Conservation (phyloP, 2,113 vertebrate species). For the Oncorhynchus keta region DNA sequence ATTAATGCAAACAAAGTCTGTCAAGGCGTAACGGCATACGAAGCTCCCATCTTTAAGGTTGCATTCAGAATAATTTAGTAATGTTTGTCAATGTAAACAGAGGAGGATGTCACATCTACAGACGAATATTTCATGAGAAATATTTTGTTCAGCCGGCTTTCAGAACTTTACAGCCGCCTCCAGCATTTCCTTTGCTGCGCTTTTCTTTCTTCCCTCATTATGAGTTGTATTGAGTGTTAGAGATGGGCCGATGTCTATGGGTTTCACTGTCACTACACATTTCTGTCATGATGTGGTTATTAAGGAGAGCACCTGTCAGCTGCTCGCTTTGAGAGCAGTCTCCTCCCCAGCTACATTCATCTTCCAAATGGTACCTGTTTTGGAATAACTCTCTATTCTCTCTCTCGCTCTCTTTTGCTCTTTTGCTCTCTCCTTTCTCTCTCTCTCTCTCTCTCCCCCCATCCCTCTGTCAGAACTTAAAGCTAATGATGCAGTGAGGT, state of each 20-base stretch:
- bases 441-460: not conserved
- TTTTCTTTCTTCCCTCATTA: conserved; percentile 14
- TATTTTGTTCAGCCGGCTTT: conserved; percentile 23
- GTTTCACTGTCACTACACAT: conserved; percentile 40
- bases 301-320: conserved; percentile 56
- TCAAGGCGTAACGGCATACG: not conserved
- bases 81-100: too few species aligned
- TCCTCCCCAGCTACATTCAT: conserved; percentile 19
- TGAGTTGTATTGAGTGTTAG: conserved; percentile 17
- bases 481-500: conserved; percentile 32
- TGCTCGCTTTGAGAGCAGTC: conserved; percentile 17
- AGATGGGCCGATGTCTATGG: conserved; percentile 17
- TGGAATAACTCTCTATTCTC: conserved; percentile 1
- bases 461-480: conserved; percentile 18
- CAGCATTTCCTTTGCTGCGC: not conserved
- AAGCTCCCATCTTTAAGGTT: conserved; percentile 12
- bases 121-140: not conserved
- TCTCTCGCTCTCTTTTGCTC: conserved; percentile 1
- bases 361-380: conserved; percentile 27
- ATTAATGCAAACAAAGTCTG: conserved; percentile 17
- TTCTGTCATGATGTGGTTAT: conserved; percentile 43
- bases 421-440: conserved; percentile 2
- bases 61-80: not conserved
- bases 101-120: not conserved
- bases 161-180: conserved; percentile 1